Evolutionary conservation across 1,140 invertebrate species (phyloP).

Genomic region (Augochlora pura): DNA sequence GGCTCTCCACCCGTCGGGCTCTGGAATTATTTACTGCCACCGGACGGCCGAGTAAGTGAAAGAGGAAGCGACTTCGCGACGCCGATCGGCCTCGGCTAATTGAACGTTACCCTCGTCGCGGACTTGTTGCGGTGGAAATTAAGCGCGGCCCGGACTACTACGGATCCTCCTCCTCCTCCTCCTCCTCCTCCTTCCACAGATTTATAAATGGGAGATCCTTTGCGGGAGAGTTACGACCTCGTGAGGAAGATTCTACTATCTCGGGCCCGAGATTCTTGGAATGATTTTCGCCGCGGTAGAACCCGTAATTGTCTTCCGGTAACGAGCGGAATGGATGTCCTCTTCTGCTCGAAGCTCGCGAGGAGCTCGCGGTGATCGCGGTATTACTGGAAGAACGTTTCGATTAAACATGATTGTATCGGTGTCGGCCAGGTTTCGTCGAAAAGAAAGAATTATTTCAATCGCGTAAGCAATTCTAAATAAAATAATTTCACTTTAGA

Average conservation of each 20-base stretch:
- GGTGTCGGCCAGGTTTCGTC: no score
- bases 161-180: background rate
- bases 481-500: no score
- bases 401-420: no score
- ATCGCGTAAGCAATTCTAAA: no score
- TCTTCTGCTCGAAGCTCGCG: background rate
- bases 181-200: background rate
- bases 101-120: background rate
- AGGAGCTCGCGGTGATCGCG: no score
- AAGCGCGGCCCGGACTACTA: background rate
- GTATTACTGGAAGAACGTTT: no score
- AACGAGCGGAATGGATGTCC: no score
- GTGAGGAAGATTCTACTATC: background rate
- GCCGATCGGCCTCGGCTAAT: background rate
- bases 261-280: background rate
- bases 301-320: no score
- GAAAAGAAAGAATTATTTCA: no score
- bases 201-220: conserved; percentile 3
- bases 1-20: background rate
- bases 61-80: background rate
- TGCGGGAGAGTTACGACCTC: background rate
- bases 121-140: background rate
- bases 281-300: background rate
- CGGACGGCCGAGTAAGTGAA: background rate
- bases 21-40: background rate